A percentile compares a stretch with the other conserved stretches of the same genome.
phyloP scores from a whole-genome alignment of 2,113 vertebrate genomes.

The Paradoxurus hermaphroditus region DNA sequence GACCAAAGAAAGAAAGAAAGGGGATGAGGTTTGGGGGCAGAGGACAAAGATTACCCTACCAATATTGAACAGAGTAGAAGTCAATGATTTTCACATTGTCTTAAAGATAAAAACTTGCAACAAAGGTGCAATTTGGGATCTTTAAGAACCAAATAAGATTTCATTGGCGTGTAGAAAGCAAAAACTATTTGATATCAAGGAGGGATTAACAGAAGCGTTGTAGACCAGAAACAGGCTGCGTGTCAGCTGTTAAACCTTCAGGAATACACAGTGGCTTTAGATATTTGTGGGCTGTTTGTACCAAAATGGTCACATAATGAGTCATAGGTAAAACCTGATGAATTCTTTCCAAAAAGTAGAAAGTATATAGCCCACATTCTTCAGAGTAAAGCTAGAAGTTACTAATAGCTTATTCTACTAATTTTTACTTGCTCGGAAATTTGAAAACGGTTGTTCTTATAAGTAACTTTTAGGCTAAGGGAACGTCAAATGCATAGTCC shows the following conservation, averaged over 20 bases:
- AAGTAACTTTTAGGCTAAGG: neutral
- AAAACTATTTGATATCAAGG: neutral
- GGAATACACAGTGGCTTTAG: neutral
- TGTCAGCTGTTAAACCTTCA: neutral
- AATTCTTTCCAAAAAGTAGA: neutral
- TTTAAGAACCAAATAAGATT: neutral
- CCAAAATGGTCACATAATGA: neutral
- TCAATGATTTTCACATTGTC: neutral
- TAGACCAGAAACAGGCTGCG: neutral
- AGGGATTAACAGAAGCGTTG: neutral
- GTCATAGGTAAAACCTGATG: neutral
- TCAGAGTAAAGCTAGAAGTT: neutral
- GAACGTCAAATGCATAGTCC: neutral
- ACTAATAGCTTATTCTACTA: neutral
- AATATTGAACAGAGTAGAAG: neutral
- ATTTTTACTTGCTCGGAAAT: neutral
- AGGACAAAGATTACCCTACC: neutral
- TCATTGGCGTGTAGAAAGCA: neutral
- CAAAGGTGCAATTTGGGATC: neutral
- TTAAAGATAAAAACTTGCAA: neutral
- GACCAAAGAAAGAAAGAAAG: neutral
- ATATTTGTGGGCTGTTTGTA: neutral
- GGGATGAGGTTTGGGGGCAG: neutral
- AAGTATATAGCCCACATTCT: neutral
- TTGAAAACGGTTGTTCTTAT: neutral